Conservation (phyloP, 2,113 vertebrate species). For the Pantherophis guttatus region DNA sequence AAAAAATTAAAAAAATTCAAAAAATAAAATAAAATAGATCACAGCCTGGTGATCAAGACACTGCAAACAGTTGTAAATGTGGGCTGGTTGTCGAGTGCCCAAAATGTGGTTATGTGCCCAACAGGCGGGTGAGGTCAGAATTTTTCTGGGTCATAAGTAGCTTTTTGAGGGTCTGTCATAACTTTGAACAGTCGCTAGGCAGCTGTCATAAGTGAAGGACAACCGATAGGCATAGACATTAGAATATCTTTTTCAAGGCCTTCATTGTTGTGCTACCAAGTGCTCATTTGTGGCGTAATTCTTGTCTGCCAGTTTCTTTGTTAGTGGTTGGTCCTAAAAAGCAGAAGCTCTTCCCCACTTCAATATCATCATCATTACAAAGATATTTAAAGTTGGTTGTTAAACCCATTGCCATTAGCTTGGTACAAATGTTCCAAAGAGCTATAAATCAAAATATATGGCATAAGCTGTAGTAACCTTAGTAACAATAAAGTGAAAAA, state of each 20-base stretch:
- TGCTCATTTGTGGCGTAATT: not conserved
- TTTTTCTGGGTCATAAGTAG: not conserved
- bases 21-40: too few species aligned
- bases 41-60: too few species aligned
- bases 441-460: not conserved
- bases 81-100: too few species aligned
- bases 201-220: too few species aligned
- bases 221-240: not conserved
- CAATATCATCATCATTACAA: not conserved
- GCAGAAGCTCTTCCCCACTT: not conserved
- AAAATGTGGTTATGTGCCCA: too few species aligned
- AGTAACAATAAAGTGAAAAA: not conserved
- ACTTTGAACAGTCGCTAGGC: not conserved
- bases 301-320: not conserved
- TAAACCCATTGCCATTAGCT: not conserved
- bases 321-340: not conserved
- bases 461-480: not conserved
- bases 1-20: too few species aligned
- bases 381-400: not conserved
- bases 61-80: too few species aligned
- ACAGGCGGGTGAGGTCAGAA: too few species aligned
- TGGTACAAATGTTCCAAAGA: not conserved
- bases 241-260: not conserved
- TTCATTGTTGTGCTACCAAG: not conserved
- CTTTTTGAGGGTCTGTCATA: not conserved